Percentiles rank a stretch among this genome's conserved stretches.
These are phyloP conservation scores for Laothoe populi DNA, from an alignment of 2,888 invertebrate species.

Conservation along the genomic window DNA sequence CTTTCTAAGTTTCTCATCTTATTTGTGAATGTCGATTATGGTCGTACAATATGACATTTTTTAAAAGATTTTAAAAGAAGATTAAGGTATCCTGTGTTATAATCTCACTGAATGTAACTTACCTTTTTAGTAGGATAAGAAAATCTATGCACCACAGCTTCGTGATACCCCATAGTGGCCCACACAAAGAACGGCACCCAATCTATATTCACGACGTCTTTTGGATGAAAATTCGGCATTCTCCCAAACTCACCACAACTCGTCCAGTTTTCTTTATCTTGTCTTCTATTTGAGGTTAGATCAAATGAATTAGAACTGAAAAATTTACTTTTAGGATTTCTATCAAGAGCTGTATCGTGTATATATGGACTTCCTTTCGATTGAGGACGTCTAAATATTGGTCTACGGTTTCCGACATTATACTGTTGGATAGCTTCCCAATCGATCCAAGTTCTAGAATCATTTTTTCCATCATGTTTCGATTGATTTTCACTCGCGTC, in stretches of 20 bases:
- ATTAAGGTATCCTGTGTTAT: too few relatives aligned
- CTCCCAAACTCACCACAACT: conserved; percentile 62
- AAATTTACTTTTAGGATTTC: conserved; percentile 24
- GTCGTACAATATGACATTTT: too few relatives aligned
- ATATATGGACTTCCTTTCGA: neutral
- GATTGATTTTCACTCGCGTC: neutral
- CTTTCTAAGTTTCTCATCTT: too few relatives aligned
- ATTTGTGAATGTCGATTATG: too few relatives aligned
- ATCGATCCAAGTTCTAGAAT: conserved; percentile 39
- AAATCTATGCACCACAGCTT: conserved; percentile 52
- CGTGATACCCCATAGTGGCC: conserved; percentile 38
- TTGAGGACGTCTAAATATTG: conserved; percentile 1
- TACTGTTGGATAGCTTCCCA: conserved; percentile 41
- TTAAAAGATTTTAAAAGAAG: too few relatives aligned
- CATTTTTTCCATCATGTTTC: conserved; percentile 27
- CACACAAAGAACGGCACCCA: conserved; percentile 71
- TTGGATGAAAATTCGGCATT: conserved; percentile 55
- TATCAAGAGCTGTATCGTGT: neutral
- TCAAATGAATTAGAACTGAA: conserved; percentile 38
- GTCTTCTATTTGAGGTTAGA: conserved; percentile 26
- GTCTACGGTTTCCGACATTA: conserved; percentile 36
- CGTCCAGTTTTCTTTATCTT: conserved; percentile 49
- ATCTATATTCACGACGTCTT: conserved; percentile 56
- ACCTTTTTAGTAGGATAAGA: conserved; percentile 61
- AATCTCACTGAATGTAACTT: conserved; percentile 26